Evolutionary conservation across 1,140 invertebrate species (phyloP).

Genomic region (Hyles vespertilio): DNA sequence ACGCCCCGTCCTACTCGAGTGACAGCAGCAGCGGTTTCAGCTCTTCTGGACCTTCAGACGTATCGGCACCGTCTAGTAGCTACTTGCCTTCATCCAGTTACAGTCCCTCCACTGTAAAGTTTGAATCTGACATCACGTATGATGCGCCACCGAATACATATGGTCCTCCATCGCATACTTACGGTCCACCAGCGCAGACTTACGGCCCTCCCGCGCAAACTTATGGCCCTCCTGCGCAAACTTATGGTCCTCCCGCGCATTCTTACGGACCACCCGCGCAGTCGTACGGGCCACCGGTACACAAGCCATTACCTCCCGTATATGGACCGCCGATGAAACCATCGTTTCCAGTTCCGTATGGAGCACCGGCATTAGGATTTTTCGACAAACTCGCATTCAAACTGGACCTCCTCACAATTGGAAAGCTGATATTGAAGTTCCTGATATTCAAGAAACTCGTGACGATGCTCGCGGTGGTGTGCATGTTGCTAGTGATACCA

Average conservation of each 20-base stretch:
- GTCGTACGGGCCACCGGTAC: conserved; percentile 57
- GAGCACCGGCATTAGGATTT: conserved; percentile 70
- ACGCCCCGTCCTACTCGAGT: conserved; percentile 45
- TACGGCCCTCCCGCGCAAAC: conserved; percentile 65
- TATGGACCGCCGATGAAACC: conserved; percentile 73
- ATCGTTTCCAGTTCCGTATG: conserved; percentile 71
- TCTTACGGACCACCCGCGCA: conserved; percentile 40
- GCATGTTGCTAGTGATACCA: conserved; percentile 84
- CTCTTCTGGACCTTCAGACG: conserved; percentile 31
- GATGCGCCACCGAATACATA: conserved; percentile 60
- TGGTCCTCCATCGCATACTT: conserved; percentile 44
- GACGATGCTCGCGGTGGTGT: conserved; percentile 84
- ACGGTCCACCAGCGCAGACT: conserved; percentile 45
- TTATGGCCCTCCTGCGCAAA: conserved; percentile 66
- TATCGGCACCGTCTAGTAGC: conserved; percentile 31
- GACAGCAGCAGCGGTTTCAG: conserved; percentile 45
- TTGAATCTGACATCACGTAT: conserved; percentile 57
- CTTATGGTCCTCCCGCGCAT: conserved; percentile 60
- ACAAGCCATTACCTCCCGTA: conserved; percentile 46
- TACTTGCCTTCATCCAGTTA: conserved; percentile 31
- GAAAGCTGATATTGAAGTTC: conserved; percentile 83
- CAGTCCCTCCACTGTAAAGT: conserved; percentile 34
- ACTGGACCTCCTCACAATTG: conserved; percentile 82
- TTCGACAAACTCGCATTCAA: conserved; percentile 80
- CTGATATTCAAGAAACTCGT: conserved; percentile 87